Percentiles rank a stretch among this genome's conserved stretches.
phyloP scores from a whole-genome alignment of 2,113 vertebrate genomes.

The Salvator merianae region DNA sequence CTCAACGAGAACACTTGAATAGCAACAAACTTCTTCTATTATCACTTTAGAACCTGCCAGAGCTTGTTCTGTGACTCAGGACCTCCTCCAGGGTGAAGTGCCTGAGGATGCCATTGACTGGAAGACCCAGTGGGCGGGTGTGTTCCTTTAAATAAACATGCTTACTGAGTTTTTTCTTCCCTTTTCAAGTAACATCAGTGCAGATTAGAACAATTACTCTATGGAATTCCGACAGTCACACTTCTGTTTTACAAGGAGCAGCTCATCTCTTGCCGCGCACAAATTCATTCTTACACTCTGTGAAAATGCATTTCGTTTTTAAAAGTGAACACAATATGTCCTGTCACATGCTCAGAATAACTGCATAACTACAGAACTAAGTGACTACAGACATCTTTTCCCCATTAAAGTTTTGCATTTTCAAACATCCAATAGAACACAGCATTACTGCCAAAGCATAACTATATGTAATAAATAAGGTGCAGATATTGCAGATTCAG shows the following conservation, averaged over 20 bases:
- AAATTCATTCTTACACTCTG: conserved; percentile 26
- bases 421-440: conserved; percentile 38
- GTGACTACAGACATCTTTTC: conserved; percentile 21
- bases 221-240: background rate
- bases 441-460: conserved; percentile 30
- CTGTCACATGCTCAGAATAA: conserved; percentile 39
- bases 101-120: conserved; percentile 35
- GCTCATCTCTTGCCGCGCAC: conserved; percentile 21
- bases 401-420: conserved; percentile 27
- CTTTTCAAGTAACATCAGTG: background rate
- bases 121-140: background rate
- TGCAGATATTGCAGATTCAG: background rate
- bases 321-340: conserved; percentile 31
- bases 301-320: background rate
- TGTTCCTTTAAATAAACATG: background rate
- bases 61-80: conserved; percentile 39
- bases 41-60: conserved; percentile 32
- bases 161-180: background rate
- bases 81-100: conserved; percentile 15
- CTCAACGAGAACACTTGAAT: conserved; percentile 37
- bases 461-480: conserved; percentile 33
- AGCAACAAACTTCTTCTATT: conserved; percentile 26
- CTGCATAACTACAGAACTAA: background rate
- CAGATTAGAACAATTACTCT: background rate
- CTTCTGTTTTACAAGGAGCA: conserved; percentile 25